phyloP scores from a whole-genome alignment of 2,888 invertebrate genomes.

The Pollenia amentaria region DNA sequence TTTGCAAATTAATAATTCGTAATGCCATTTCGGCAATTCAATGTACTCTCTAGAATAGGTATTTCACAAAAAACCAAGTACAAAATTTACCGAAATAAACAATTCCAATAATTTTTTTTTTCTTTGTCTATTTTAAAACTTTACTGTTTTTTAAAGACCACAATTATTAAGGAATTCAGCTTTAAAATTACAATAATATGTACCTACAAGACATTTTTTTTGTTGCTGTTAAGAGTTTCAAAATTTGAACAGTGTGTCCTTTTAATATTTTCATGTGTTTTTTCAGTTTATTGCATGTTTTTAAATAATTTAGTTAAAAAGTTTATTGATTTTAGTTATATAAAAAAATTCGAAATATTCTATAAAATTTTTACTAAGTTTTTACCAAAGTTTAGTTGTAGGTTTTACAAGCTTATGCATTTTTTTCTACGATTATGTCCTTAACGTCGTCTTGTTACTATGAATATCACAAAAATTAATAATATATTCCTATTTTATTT shows the following conservation, averaged over 20 bases:
- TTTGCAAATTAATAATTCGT: conserved; percentile 29
- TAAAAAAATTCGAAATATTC: conserved; percentile 60
- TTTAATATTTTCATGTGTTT: not conserved
- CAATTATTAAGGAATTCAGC: not conserved
- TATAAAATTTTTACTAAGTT: conserved; percentile 61
- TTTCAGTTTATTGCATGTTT: not conserved
- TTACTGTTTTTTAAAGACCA: not conserved
- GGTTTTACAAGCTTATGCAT: conserved; percentile 41
- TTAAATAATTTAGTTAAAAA: conserved; percentile 18
- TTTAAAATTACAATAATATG: not conserved
- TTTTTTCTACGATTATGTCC: conserved; percentile 30
- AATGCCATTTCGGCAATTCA: conserved; percentile 22
- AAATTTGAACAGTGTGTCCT: too few relatives aligned
- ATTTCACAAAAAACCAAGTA: conserved; percentile 11
- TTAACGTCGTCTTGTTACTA: conserved; percentile 34
- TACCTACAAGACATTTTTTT: not conserved
- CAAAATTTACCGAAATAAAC: not conserved
- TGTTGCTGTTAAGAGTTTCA: not conserved
- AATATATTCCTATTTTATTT: conserved; percentile 44
- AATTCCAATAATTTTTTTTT: too few relatives aligned
- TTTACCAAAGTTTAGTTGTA: conserved; percentile 34
- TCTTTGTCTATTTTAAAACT: too few relatives aligned
- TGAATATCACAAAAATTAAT: conserved; percentile 65
- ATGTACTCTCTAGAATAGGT: conserved; percentile 2
- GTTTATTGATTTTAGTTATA: conserved; percentile 32